phyloP scores from a whole-genome alignment of 1,140 invertebrate genomes.

The Lerema accius region DNA sequence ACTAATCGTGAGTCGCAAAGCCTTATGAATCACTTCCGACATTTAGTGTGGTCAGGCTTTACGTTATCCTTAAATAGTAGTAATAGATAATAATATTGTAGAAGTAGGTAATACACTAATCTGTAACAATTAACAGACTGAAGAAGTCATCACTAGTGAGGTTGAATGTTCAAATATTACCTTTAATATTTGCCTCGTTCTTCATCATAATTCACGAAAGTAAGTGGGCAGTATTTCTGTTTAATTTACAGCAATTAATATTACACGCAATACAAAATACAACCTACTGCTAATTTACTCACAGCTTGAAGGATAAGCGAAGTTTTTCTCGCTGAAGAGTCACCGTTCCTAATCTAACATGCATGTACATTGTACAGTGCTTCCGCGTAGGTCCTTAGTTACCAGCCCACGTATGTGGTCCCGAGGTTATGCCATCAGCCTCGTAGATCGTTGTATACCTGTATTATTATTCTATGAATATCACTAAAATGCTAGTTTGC shows the following conservation, averaged over 20 bases:
- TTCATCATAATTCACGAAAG: too few relatives aligned
- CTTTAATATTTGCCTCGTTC: too few relatives aligned
- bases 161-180: too few relatives aligned
- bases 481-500: constrained; percentile 42
- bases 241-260: too few relatives aligned
- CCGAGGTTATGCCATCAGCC: constrained; percentile 56
- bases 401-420: constrained; percentile 60
- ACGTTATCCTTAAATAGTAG: not conserved
- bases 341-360: constrained; percentile 45
- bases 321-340: constrained; percentile 25
- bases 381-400: constrained; percentile 73
- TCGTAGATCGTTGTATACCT: constrained; percentile 42
- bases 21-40: too few relatives aligned
- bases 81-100: too few relatives aligned
- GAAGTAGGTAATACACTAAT: too few relatives aligned
- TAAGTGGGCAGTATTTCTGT: too few relatives aligned
- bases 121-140: too few relatives aligned
- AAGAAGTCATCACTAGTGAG: too few relatives aligned
- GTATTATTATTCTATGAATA: constrained; percentile 68
- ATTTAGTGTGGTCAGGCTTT: too few relatives aligned
- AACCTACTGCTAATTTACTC: constrained; percentile 22
- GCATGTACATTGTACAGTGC: constrained; percentile 38
- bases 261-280: constrained; percentile 2
- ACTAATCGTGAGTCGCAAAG: too few relatives aligned
- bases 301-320: constrained; percentile 22